phyloP scores from a whole-genome alignment of 2,888 invertebrate species.

The Ceramica pisi region DNA sequence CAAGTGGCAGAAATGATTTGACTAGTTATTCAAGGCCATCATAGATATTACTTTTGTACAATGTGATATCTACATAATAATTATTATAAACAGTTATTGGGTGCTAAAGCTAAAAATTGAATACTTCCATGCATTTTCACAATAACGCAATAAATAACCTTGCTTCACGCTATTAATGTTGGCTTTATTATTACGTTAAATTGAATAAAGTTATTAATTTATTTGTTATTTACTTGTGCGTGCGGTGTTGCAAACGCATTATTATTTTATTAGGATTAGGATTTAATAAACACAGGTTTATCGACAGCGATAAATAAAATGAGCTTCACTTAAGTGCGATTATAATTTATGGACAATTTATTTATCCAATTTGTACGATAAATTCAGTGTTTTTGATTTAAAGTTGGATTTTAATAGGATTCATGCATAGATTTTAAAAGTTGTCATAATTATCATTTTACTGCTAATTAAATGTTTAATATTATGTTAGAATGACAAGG shows the following conservation, averaged over 20 bases:
- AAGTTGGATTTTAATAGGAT: slow-evolving; percentile 67
- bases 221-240: slow-evolving; percentile 43
- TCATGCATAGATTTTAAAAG: slow-evolving; percentile 69
- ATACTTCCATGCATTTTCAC: slow-evolving; percentile 51
- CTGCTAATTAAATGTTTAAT: slow-evolving; percentile 62
- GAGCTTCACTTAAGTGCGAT: background rate
- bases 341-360: slow-evolving; percentile 11
- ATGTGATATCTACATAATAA: slow-evolving; percentile 21
- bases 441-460: slow-evolving; percentile 52
- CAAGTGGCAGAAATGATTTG: background rate
- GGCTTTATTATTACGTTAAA: slow-evolving; percentile 50
- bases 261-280: slow-evolving; percentile 42
- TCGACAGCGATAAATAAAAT: slow-evolving; percentile 37
- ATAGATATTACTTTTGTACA: slow-evolving; percentile 46
- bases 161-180: slow-evolving; percentile 34
- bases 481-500: slow-evolving; percentile 81
- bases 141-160: slow-evolving; percentile 51
- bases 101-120: slow-evolving; percentile 58
- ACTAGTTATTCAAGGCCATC: slow-evolving; percentile 11
- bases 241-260: slow-evolving; percentile 27
- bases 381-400: slow-evolving; percentile 50
- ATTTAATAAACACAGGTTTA: slow-evolving; percentile 35
- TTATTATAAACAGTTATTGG: slow-evolving; percentile 43
- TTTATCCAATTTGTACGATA: slow-evolving; percentile 37
- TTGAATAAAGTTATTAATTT: slow-evolving; percentile 47